Evolutionary conservation across 2,113 vertebrate species (phyloP), one percentile per base, ranked within the genome.

Genomic region (Dicerorhinus sumatrensis): DNA sequence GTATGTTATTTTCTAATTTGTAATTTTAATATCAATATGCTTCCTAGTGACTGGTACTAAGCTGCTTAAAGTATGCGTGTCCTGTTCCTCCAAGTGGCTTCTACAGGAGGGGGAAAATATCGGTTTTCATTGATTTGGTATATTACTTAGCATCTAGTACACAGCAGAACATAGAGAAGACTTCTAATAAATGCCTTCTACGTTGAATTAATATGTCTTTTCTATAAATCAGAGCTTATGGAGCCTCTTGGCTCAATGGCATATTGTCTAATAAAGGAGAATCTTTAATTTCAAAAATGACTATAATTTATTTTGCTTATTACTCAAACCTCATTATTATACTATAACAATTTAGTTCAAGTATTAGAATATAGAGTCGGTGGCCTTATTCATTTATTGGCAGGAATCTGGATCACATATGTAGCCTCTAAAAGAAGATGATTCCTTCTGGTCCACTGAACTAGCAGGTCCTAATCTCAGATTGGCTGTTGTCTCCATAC

Each of bases 221-320:
- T 95, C 42, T 87, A 33, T 12, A 95, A 95, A n/a, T 87, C 33
- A 95, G 69, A 93, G 23, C 36, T 42, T 73, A n/a, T 3, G 25
- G 33, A 54, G 11, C 4, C 29, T 96, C 33, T 94, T 92, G 51
- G 6, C 33, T 76, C 63, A 65, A 20, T 70, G 21, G 3, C 8
- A 58, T 65, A 17, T 33, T 82, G 31, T 75, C 58, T 69, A 95
- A 36, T 65, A 91, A 60, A 51, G 77, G 8, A 91, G 54, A 77
- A 65, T 62, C 33, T 91, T 86, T 39, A 81, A 58, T 56, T 89
- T 81, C 0, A 69, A 51, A 81, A 83, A 54, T 14, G 12, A 51
- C 23, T 18, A 13, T 63, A 82, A 33, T 46, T 89, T 75, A 54
- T 70, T 73, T 93, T 91, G 3, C 20, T 91, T 58, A 79, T 91